These are phyloP conservation scores for Maniola hyperantus DNA, from an alignment of 2,888 invertebrate genomes.

Conservation along the genomic window DNA sequence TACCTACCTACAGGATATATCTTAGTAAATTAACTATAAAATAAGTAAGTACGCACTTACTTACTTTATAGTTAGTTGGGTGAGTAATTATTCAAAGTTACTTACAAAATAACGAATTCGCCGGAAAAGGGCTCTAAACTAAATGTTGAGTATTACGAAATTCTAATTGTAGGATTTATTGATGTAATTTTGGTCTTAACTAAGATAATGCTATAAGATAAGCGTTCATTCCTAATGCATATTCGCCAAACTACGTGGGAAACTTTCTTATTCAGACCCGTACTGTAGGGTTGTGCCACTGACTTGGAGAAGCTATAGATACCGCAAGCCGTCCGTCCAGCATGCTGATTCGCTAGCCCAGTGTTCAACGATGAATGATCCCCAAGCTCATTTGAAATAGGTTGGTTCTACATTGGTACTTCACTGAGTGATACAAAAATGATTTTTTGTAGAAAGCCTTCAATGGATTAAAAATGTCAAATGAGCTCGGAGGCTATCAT, in stretches of 20 bases:
- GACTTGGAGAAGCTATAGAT: too few species aligned
- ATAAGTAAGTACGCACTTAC: not conserved
- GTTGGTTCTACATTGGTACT: too few species aligned
- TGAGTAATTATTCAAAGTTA: not conserved
- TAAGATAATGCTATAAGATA: slow-evolving; percentile 39
- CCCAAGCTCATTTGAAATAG: too few species aligned
- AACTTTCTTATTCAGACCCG: slow-evolving; percentile 39
- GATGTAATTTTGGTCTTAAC: slow-evolving; percentile 31
- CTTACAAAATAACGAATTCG: slow-evolving; percentile 5
- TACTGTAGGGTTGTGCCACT: slow-evolving; percentile 14
- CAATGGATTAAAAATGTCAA: too few species aligned
- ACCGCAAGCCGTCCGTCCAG: too few species aligned
- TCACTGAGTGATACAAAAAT: too few species aligned
- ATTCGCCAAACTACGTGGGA: slow-evolving; percentile 43
- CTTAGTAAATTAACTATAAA: not conserved
- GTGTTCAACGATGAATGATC: too few species aligned
- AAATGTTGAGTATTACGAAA: slow-evolving; percentile 28
- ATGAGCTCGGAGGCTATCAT: too few species aligned
- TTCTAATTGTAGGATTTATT: slow-evolving; percentile 31
- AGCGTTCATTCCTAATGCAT: slow-evolving; percentile 38
- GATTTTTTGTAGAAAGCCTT: too few species aligned
- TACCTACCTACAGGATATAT: too few species aligned
- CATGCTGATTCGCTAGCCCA: too few species aligned
- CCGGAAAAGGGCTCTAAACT: slow-evolving; percentile 25
- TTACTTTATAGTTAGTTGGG: not conserved